Conservation (phyloP, 2,113 vertebrate species). For the Panurus biarmicus region DNA sequence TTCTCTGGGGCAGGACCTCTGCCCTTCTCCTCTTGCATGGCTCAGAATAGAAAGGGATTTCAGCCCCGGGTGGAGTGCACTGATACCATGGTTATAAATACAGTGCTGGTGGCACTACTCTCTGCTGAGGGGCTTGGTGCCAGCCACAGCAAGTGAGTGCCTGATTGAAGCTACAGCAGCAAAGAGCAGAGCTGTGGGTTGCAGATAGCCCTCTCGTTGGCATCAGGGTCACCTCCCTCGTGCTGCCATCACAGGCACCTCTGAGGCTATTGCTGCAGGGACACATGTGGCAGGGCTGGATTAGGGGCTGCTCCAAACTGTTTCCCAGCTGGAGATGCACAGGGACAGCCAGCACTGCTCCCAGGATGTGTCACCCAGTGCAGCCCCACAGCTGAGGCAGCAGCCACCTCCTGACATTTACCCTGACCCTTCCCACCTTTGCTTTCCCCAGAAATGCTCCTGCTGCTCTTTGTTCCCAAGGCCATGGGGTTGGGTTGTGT, state of each 20-base stretch:
- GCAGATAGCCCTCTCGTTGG: not conserved
- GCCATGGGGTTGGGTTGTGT: not conserved
- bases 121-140: not conserved
- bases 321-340: not conserved
- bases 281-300: not conserved
- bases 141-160: not conserved
- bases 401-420: not conserved
- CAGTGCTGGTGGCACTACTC: not conserved
- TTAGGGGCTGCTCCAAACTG: accelerated
- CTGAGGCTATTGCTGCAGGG: not conserved
- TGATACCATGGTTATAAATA: conserved; percentile 3
- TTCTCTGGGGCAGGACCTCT: not conserved
- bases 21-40: not conserved
- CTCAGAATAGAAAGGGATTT: not conserved
- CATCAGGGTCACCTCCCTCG: not conserved
- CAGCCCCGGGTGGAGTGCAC: not conserved
- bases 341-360: not conserved
- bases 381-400: not conserved
- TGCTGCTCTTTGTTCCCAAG: not conserved
- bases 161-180: not conserved
- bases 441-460: not conserved
- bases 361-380: not conserved
- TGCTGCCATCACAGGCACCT: not conserved
- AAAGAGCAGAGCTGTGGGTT: not conserved
- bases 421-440: not conserved